phyloP scores from a whole-genome alignment of 2,888 invertebrate species.

The Troides oblongomaculatus region DNA sequence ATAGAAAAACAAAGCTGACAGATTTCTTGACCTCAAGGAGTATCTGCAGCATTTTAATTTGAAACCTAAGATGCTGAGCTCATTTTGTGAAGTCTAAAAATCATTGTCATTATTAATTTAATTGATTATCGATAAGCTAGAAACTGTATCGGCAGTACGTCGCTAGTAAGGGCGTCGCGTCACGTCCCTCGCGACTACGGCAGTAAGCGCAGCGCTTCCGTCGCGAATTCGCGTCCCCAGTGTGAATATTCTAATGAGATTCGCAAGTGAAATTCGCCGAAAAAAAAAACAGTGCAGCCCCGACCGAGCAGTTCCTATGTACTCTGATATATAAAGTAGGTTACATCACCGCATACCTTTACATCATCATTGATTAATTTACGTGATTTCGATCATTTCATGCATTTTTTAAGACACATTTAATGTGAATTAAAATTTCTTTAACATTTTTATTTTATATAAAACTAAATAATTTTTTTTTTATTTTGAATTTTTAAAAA shows the following conservation, averaged over 20 bases:
- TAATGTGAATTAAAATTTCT: neutral
- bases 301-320: slow-evolving; percentile 15
- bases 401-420: neutral
- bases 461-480: neutral
- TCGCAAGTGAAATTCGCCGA: slow-evolving; percentile 37
- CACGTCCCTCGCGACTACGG: slow-evolving; percentile 53
- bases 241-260: slow-evolving; percentile 37
- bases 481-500: no score
- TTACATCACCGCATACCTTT: slow-evolving; percentile 25
- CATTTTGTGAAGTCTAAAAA: no score
- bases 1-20: no score
- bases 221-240: slow-evolving; percentile 55
- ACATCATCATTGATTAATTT: neutral
- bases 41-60: no score
- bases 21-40: no score
- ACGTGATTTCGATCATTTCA: neutral
- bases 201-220: slow-evolving; percentile 61
- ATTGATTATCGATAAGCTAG: neutral
- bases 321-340: slow-evolving; percentile 26
- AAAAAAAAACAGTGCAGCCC: slow-evolving; percentile 22
- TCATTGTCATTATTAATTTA: neutral
- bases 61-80: no score
- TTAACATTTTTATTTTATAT: neutral
- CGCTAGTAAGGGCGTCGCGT: slow-evolving; percentile 39
- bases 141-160: slow-evolving; percentile 45